Conservation (phyloP, 2,113 vertebrate genomes). For the Probosciger aterrimus region DNA sequence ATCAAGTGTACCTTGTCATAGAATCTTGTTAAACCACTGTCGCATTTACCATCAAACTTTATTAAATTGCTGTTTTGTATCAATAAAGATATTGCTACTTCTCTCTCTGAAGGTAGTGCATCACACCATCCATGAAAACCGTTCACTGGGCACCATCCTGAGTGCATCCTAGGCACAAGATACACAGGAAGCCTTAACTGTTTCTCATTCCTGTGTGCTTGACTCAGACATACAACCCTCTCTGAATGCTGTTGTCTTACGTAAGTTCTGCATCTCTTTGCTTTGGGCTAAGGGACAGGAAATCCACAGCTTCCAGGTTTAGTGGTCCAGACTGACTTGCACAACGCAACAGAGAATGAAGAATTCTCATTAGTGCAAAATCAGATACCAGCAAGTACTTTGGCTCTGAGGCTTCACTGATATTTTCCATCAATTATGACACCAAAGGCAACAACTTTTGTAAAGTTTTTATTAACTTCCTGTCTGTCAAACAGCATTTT, state of each 20-base stretch:
- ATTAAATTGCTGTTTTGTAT: not conserved
- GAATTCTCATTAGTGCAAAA: not conserved
- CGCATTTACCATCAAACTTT: not conserved
- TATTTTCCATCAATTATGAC: slow-evolving; percentile 16
- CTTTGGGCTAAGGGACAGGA: not conserved
- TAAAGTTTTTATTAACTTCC: not conserved
- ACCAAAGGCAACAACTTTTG: not conserved
- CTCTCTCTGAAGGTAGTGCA: not conserved
- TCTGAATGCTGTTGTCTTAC: not conserved
- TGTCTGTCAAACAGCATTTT: not conserved
- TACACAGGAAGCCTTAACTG: not conserved
- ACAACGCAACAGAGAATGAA: not conserved
- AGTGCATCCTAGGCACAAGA: not conserved
- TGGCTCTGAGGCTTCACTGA: not conserved
- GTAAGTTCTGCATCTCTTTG: not conserved
- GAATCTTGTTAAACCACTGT: not conserved
- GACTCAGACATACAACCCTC: not conserved
- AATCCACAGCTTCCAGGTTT: not conserved
- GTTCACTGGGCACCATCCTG: not conserved
- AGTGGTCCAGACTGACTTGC: not conserved
- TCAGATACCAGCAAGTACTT: not conserved
- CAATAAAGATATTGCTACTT: not conserved
- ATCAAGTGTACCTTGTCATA: not conserved
- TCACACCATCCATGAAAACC: not conserved
- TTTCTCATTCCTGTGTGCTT: not conserved